Evolutionary conservation across 2,797 vertebrate species (phyloP).

Genomic region (Monodelphis domestica): DNA sequence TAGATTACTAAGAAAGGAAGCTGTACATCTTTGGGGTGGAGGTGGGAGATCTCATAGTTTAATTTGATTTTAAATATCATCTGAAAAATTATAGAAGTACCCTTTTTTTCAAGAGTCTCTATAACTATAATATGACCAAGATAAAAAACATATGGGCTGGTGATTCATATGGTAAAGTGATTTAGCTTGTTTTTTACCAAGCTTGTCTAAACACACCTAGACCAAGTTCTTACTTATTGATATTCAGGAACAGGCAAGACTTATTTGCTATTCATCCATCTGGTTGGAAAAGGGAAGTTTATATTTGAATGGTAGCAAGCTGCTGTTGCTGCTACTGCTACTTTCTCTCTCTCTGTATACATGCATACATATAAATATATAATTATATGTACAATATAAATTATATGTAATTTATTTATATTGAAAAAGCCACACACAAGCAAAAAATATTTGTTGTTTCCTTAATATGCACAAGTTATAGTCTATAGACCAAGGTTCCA

Average conservation of each 20-base stretch:
- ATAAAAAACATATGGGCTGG: neutral
- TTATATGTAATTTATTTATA: neutral
- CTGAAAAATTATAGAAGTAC: neutral
- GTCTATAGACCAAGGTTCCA: neutral
- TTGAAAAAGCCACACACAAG: neutral
- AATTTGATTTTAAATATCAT: neutral
- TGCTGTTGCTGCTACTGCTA: too few relatives aligned
- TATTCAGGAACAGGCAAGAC: neutral
- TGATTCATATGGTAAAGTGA: neutral
- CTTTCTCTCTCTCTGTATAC: too few relatives aligned
- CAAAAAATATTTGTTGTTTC: neutral
- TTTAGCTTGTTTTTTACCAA: neutral
- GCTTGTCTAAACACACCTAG: neutral
- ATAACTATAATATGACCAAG: neutral
- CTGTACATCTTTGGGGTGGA: neutral
- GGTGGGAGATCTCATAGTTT: neutral
- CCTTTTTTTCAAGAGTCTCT: neutral
- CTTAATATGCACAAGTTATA: neutral
- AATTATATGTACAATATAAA: neutral
- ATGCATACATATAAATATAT: neutral
- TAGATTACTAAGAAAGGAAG: neutral
- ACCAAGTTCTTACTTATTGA: neutral
- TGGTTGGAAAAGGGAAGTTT: neutral
- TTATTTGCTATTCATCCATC: neutral
- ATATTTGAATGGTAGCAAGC: neutral